These are phyloP conservation scores for Stenurella melanura DNA, from an alignment of 2,888 invertebrate genomes.

Conservation along the genomic window DNA sequence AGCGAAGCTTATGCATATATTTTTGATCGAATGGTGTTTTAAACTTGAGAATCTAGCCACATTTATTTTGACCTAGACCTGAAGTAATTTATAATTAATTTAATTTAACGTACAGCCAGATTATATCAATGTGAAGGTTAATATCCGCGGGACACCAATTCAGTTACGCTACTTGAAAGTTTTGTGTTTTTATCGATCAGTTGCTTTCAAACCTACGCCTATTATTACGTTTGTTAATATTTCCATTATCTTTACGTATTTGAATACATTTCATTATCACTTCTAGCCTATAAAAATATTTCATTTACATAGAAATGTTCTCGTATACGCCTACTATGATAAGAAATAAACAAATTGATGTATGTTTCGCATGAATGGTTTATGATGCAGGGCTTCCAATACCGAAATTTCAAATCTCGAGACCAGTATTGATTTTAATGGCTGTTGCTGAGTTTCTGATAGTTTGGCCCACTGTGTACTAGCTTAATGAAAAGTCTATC, in stretches of 20 bases:
- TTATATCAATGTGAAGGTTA: conserved; percentile 41
- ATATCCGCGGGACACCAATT: conserved; percentile 16
- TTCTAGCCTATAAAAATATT: background rate
- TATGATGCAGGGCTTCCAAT: no score
- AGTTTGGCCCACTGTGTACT: no score
- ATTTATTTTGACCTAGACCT: conserved; percentile 26
- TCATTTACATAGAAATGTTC: background rate
- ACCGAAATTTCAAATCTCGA: no score
- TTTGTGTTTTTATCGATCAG: background rate
- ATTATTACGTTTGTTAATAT: background rate
- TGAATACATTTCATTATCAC: background rate
- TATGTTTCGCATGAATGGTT: no score
- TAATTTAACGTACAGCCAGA: conserved; percentile 7
- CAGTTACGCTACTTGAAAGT: conserved; percentile 21
- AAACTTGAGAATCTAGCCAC: conserved; percentile 8
- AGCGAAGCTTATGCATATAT: background rate
- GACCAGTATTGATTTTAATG: no score
- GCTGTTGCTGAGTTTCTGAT: no score
- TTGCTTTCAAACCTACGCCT: background rate
- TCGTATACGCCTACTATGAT: background rate
- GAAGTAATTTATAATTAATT: conserved; percentile 8
- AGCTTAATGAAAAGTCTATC: no score
- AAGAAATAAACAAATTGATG: no score
- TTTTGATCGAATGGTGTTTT: background rate
- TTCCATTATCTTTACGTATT: background rate